These are phyloP conservation scores for Thinocorus orbignyianus DNA, from an alignment of 2,113 vertebrate species.

Conservation along the genomic window DNA sequence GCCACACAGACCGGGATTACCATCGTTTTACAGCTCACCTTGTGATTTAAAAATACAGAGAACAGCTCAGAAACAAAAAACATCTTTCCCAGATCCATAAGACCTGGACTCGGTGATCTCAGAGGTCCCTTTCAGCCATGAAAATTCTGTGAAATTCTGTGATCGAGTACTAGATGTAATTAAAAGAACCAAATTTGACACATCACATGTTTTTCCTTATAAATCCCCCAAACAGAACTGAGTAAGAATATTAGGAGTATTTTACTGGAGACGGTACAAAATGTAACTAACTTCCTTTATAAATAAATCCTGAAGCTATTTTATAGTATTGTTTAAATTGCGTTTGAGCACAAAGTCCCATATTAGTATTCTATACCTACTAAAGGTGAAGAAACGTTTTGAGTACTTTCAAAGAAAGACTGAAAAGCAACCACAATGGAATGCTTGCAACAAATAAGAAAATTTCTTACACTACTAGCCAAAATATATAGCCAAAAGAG, in stretches of 20 bases:
- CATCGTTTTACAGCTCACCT: neutral
- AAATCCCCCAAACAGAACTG: neutral
- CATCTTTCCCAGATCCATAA: neutral
- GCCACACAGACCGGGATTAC: accelerated
- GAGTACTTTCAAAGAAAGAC: neutral
- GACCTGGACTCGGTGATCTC: neutral
- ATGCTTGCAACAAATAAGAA: neutral
- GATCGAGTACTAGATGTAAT: neutral
- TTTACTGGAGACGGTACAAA: neutral
- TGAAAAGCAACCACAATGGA: neutral
- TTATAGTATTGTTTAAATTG: neutral
- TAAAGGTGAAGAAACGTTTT: neutral
- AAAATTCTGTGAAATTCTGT: no score
- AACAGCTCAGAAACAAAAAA: neutral
- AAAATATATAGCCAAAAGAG: neutral
- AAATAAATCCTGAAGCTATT: neutral
- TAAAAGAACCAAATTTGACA: neutral
- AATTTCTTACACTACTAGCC: neutral
- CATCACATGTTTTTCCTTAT: neutral
- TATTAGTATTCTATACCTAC: neutral
- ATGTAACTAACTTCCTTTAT: neutral
- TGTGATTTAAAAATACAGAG: neutral
- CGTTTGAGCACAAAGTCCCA: neutral
- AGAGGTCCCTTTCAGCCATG: no score
- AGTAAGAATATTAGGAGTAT: neutral